Evolutionary conservation across 1,140 invertebrate genomes (phyloP).

Genomic region (Paraescarpia echinospica): DNA sequence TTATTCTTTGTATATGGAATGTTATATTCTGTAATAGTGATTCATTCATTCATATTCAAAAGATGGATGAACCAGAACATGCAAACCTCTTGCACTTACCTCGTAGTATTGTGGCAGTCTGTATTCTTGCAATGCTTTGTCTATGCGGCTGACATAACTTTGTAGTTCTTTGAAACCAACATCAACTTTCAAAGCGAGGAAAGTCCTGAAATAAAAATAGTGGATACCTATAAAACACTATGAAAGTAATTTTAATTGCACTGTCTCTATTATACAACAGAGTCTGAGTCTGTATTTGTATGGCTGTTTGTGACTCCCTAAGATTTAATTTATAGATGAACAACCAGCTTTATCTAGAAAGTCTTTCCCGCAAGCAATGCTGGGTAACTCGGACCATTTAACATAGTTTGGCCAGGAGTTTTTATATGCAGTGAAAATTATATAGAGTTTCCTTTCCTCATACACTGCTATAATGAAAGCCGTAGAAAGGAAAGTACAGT

Average conservation of each 20-base stretch:
- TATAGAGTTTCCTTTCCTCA: no score
- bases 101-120: slow-evolving; percentile 69
- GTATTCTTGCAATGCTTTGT: slow-evolving; percentile 69
- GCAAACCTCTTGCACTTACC: slow-evolving; percentile 51
- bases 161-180: slow-evolving; percentile 60
- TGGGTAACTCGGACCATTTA: no score
- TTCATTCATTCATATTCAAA: no score
- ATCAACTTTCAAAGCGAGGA: slow-evolving; percentile 67
- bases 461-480: no score
- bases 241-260: not conserved
- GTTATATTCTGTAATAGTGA: no score
- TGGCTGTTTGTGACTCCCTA: no score
- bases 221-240: not conserved
- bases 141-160: slow-evolving; percentile 62
- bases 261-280: not conserved
- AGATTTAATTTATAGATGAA: no score
- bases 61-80: slow-evolving; percentile 22
- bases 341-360: no score
- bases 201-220: slow-evolving; percentile 63
- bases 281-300: not conserved
- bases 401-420: no score
- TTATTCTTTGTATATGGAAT: no score
- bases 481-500: not conserved
- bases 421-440: not conserved
- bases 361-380: no score